Conservation (phyloP, 2,888 invertebrate genomes). For the Ypsolopha sequella region DNA sequence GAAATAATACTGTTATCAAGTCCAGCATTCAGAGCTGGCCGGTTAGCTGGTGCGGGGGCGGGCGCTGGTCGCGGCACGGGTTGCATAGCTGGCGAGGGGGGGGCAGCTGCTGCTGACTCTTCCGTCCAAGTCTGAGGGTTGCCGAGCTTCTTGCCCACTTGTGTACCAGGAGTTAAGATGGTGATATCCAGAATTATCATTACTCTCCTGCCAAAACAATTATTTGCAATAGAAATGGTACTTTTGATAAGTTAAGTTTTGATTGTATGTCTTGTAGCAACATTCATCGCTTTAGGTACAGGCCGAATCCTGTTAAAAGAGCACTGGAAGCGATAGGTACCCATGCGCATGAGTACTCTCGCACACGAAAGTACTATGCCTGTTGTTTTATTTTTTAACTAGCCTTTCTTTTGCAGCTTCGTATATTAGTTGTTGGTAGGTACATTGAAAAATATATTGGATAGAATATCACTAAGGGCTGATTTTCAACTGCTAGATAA, state of each 20-base stretch:
- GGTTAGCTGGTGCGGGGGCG: conserved; percentile 20
- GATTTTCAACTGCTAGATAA: too few species aligned
- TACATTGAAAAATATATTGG: too few species aligned
- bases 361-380: too few species aligned
- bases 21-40: conserved; percentile 20
- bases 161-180: conserved; percentile 77
- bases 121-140: conserved; percentile 80
- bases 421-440: too few species aligned
- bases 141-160: conserved; percentile 83
- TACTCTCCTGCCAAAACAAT: conserved; percentile 76
- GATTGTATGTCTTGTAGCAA: too few species aligned
- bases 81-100: conserved; percentile 24
- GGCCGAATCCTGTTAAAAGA: too few species aligned
- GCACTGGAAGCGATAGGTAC: too few species aligned
- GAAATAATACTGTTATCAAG: conserved; percentile 53
- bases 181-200: conserved; percentile 86
- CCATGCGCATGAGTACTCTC: too few species aligned
- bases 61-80: conserved; percentile 25
- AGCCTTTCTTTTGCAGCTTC: too few species aligned
- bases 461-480: too few species aligned
- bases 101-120: conserved; percentile 27
- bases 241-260: conserved; percentile 2
- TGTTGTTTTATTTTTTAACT: too few species aligned
- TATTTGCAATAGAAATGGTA: conserved; percentile 7
- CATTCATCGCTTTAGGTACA: too few species aligned